Evolutionary conservation across 2,797 vertebrate species (phyloP).

Genomic region (Varecia variegata): DNA sequence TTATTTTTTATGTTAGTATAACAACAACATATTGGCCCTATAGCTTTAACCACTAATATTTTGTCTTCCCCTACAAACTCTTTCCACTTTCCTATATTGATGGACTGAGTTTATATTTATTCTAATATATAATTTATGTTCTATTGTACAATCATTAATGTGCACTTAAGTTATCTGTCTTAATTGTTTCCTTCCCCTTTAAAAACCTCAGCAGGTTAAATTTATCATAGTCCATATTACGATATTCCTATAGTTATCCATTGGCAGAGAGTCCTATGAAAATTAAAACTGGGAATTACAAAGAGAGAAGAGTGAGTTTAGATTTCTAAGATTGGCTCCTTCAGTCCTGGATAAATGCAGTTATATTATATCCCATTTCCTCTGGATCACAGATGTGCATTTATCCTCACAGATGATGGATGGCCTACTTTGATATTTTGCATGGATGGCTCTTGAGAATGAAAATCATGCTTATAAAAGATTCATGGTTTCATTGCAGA

Average conservation of each 20-base stretch:
- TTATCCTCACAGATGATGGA: background rate
- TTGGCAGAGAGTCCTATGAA: background rate
- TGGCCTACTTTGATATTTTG: conserved; percentile 63
- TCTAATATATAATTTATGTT: conserved; percentile 37
- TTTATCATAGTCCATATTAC: background rate
- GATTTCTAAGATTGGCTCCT: conserved; percentile 22
- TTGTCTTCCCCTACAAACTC: background rate
- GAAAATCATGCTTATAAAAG: conserved; percentile 67
- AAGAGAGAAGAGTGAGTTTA: background rate
- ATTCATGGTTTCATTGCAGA: conserved; percentile 57
- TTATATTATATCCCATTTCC: background rate
- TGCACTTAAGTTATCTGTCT: background rate
- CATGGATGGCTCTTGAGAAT: conserved; percentile 55
- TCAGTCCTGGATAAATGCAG: background rate
- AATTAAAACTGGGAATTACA: background rate
- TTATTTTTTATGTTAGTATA: background rate
- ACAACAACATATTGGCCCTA: background rate
- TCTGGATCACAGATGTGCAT: background rate
- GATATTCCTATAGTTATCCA: background rate
- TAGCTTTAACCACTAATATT: background rate
- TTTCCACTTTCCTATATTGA: background rate
- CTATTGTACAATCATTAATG: background rate
- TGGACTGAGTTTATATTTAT: conserved; percentile 29
- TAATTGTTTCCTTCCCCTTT: conserved; percentile 46
- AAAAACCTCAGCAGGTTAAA: conserved; percentile 7